phyloP scores from a whole-genome alignment of 2,888 invertebrate species.

The Zygothrica quintamaculata region DNA sequence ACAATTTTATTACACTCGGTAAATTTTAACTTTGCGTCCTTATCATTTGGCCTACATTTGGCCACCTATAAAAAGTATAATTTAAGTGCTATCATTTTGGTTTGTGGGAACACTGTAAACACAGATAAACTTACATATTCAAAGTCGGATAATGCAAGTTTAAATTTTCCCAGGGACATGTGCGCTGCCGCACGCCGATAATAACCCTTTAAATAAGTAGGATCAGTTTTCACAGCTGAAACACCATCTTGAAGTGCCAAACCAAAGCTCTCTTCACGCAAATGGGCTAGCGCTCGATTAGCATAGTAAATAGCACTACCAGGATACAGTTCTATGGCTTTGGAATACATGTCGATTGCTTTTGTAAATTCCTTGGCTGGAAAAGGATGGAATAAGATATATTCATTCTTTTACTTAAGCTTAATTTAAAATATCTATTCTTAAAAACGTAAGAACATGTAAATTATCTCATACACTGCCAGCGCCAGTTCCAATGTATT shows the following conservation, averaged over 20 bases:
- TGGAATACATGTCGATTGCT: conserved; percentile 94
- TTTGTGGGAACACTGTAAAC: conserved; percentile 28
- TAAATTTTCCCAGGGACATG: conserved; percentile 99
- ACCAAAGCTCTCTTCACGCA: conserved; percentile 97
- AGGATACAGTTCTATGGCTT: conserved; percentile 95
- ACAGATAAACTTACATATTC: conserved; percentile 91
- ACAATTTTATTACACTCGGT: conserved; percentile 98
- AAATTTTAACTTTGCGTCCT: conserved; percentile 96
- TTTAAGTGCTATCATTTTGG: conserved; percentile 8
- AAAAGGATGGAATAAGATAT: conserved; percentile 78
- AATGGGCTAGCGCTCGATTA: conserved; percentile 97
- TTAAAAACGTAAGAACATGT: conserved; percentile 5
- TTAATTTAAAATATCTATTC: conserved; percentile 2
- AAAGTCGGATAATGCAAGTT: conserved; percentile 97
- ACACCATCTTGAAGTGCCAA: conserved; percentile 96
- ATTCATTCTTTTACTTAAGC: conserved; percentile 2
- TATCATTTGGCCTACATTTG: conserved; percentile 96
- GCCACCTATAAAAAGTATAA: conserved; percentile 89
- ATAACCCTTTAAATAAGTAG: conserved; percentile 96
- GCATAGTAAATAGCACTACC: conserved; percentile 94
- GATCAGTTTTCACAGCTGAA: conserved; percentile 95
- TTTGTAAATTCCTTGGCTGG: conserved; percentile 95
- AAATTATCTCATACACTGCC: conserved; percentile 65
- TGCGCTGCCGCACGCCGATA: conserved; percentile 98
- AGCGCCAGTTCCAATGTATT: conserved; percentile 45